A percentile compares a stretch with the other conserved stretches of the same genome.
Conservation (phyloP, 1,140 invertebrate genomes). For the Micrasema minimum region DNA sequence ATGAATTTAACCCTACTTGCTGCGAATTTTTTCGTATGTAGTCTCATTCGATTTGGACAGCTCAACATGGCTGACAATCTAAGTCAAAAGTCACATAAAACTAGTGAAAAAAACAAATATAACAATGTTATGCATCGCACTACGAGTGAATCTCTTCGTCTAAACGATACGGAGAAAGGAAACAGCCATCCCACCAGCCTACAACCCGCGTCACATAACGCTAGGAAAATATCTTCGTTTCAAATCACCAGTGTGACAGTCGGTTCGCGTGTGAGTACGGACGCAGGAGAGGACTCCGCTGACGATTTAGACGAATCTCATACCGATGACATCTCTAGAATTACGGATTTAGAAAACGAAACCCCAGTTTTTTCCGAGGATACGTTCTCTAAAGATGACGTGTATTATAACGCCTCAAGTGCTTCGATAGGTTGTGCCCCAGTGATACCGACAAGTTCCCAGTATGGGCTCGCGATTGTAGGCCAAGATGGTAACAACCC, state of each 20-base stretch:
- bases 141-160: slow-evolving; percentile 80
- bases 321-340: slow-evolving; percentile 85
- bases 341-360: slow-evolving; percentile 85
- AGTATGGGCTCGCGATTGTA: slow-evolving; percentile 84
- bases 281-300: slow-evolving; percentile 90
- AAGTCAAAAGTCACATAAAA: slow-evolving; percentile 69
- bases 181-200: slow-evolving; percentile 59
- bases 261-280: slow-evolving; percentile 80
- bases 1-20: slow-evolving; percentile 67
- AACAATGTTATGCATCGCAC: slow-evolving; percentile 78
- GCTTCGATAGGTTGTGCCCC: slow-evolving; percentile 79
- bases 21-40: slow-evolving; percentile 67
- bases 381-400: slow-evolving; percentile 84
- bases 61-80: slow-evolving; percentile 68
- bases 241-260: slow-evolving; percentile 90
- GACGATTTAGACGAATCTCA: slow-evolving; percentile 95
- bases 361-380: slow-evolving; percentile 87
- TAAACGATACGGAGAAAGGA: slow-evolving; percentile 71
- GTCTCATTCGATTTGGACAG: slow-evolving; percentile 68
- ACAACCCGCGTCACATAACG: slow-evolving; percentile 64
- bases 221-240: slow-evolving; percentile 88
- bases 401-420: slow-evolving; percentile 81
- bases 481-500: slow-evolving; percentile 63
- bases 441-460: slow-evolving; percentile 84
- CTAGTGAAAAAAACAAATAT: slow-evolving; percentile 69